These are phyloP conservation scores for Exephanes ischioxanthus DNA, from an alignment of 2,888 invertebrate species.

Conservation along the genomic window DNA sequence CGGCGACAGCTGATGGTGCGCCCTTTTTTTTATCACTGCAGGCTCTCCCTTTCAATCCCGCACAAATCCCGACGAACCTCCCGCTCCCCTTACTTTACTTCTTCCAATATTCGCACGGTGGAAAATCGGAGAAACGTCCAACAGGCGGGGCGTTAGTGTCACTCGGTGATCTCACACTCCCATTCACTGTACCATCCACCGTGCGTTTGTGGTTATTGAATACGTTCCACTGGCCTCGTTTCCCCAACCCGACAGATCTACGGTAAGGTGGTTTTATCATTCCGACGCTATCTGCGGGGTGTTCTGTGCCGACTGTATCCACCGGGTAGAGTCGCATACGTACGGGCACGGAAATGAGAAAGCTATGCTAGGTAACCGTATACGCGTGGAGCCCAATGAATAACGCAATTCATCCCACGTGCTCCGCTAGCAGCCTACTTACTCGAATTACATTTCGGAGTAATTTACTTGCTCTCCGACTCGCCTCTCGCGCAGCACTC, in stretches of 20 bases:
- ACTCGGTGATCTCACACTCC: constrained; percentile 41
- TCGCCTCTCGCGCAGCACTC: background rate
- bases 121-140: constrained; percentile 33
- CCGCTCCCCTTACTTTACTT: constrained; percentile 62
- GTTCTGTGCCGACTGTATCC: background rate
- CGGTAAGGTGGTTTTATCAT: constrained; percentile 33
- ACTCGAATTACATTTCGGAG: constrained; percentile 27
- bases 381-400: background rate
- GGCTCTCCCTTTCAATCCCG: constrained; percentile 47
- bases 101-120: constrained; percentile 60
- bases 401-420: constrained; percentile 16
- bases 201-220: constrained; percentile 65
- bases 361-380: background rate
- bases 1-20: constrained; percentile 44
- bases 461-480: background rate
- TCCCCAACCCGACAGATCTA: background rate
- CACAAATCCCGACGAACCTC: constrained; percentile 24
- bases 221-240: constrained; percentile 58
- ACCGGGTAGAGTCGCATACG: constrained; percentile 3
- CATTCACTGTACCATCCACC: constrained; percentile 33
- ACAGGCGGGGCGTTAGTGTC: constrained; percentile 52
- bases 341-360: constrained; percentile 6
- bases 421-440: constrained; percentile 1
- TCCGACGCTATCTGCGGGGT: constrained; percentile 8
- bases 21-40: constrained; percentile 46